Conservation (phyloP, 2,888 invertebrate genomes). For the Dorcus parallelipipedus region DNA sequence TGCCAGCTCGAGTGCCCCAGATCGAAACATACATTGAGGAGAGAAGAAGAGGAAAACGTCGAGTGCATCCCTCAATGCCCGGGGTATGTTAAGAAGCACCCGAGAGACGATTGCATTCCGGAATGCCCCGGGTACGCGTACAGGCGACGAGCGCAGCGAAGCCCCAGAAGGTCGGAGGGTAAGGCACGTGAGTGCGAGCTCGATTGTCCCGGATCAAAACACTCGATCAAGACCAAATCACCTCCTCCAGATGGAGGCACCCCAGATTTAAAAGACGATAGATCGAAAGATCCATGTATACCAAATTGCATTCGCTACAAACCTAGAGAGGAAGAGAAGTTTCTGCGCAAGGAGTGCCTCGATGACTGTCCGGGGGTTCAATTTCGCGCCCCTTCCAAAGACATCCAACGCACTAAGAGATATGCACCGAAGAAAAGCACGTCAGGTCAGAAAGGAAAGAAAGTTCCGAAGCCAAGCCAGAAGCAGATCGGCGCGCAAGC, state of each 20-base stretch:
- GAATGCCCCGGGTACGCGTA: neutral
- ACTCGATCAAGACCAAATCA: neutral
- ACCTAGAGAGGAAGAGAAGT: neutral
- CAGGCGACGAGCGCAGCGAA: neutral
- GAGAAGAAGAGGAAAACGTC: too few species aligned
- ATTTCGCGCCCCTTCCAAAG: neutral
- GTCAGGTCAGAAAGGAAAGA: too few species aligned
- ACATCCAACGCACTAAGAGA: too few species aligned
- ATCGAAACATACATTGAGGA: neutral
- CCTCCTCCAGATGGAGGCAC: neutral
- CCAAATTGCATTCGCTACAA: neutral
- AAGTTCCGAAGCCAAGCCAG: too few species aligned
- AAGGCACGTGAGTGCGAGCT: neutral
- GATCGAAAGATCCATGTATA: neutral
- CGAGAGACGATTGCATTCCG: neutral
- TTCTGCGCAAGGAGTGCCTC: neutral
- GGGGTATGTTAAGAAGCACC: neutral
- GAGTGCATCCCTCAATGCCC: neutral
- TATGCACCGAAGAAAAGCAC: too few species aligned
- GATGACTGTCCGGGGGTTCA: neutral
- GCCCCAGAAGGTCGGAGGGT: neutral
- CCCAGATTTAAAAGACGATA: too few species aligned
- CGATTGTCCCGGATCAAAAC: neutral
- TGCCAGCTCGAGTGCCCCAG: neutral
- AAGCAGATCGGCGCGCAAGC: too few species aligned